Evolutionary conservation across 2,113 vertebrate genomes (phyloP).

Genomic region (Halcyon senegalensis): DNA sequence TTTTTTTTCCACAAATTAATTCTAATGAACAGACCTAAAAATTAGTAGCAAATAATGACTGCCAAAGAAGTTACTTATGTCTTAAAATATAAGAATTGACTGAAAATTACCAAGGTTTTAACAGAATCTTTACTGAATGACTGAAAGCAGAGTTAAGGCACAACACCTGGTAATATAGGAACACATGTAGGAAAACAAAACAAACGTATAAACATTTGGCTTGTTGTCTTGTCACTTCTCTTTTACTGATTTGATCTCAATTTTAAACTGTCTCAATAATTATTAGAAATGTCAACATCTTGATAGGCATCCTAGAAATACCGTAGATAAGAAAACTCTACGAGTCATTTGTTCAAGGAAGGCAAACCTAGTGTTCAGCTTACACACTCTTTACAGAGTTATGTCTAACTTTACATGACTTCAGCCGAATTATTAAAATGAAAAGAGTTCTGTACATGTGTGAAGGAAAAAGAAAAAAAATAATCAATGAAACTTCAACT

Average conservation of each 20-base stretch:
- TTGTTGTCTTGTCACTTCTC: background rate
- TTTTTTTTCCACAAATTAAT: background rate
- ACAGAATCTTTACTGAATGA: background rate
- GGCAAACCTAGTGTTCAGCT: background rate
- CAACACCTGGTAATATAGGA: background rate
- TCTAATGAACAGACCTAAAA: background rate
- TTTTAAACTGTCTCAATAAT: background rate
- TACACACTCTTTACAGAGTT: background rate
- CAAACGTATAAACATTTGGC: background rate
- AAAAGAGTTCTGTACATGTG: background rate
- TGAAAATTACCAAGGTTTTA: background rate
- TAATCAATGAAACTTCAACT: background rate
- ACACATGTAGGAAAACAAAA: background rate
- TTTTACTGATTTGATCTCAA: background rate
- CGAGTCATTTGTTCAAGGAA: background rate
- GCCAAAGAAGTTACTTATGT: background rate
- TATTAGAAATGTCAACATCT: background rate
- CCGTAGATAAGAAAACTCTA: background rate
- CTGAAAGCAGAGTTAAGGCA: background rate
- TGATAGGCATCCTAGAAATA: background rate
- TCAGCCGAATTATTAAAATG: background rate
- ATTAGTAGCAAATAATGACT: background rate
- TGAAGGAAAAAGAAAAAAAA: background rate
- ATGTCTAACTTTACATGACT: fast-evolving
- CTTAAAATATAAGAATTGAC: background rate